Evolutionary conservation across 1,140 invertebrate genomes (phyloP).

Genomic region (Sesamia nonagrioides): DNA sequence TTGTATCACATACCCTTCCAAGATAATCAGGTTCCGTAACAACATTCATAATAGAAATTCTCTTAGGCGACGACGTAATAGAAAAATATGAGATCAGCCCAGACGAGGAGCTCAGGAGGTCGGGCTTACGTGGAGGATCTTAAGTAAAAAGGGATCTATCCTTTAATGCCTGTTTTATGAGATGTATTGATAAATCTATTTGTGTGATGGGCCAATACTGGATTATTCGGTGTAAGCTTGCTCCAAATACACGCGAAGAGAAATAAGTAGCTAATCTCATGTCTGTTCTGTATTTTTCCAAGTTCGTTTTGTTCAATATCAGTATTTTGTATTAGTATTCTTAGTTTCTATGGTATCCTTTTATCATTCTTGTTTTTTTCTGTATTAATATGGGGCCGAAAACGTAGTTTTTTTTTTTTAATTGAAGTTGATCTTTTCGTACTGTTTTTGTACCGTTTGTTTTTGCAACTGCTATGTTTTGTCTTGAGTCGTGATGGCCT

Average conservation of each 20-base stretch:
- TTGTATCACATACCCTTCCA: too few species aligned
- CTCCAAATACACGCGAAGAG: neutral
- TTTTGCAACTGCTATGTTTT: too few species aligned
- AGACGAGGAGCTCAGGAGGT: neutral
- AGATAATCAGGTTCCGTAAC: constrained; percentile 19
- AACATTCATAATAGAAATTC: constrained; percentile 23
- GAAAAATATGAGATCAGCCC: neutral
- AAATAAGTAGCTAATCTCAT: constrained; percentile 6
- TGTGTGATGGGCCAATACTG: constrained; percentile 6
- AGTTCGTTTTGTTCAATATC: constrained; percentile 9
- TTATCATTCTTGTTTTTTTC: neutral
- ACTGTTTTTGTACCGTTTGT: too few species aligned
- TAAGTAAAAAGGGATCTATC: neutral
- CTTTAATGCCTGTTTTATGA: constrained; percentile 7
- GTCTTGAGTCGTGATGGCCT: too few species aligned
- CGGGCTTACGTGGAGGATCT: neutral
- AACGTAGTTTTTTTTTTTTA: neutral
- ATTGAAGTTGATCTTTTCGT: too few species aligned
- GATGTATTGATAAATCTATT: neutral
- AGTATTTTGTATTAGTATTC: constrained; percentile 14
- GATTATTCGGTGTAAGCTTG: constrained; percentile 13
- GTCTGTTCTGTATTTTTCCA: neutral
- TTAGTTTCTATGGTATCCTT: neutral
- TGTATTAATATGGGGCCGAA: neutral
- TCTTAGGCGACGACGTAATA: constrained; percentile 1